These are phyloP conservation scores for Charaxes varanes DNA, from an alignment of 1,140 invertebrate genomes.

Conservation along the genomic window DNA sequence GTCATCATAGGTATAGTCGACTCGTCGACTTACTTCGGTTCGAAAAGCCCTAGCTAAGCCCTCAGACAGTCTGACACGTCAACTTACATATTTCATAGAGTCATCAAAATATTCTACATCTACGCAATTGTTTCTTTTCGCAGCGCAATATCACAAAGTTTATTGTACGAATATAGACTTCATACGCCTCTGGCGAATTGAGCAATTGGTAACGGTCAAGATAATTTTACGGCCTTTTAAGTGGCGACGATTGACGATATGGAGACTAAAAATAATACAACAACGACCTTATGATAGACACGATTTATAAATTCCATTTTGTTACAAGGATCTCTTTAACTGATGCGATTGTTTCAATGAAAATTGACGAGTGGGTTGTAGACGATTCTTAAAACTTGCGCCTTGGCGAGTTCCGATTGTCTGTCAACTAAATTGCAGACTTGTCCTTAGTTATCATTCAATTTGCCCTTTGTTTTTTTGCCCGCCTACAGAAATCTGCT, in stretches of 20 bases:
- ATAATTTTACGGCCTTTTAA: constrained; percentile 6
- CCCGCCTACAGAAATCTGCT: too few species aligned
- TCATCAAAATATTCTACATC: too few species aligned
- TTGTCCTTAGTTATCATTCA: constrained; percentile 1
- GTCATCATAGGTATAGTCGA: too few species aligned
- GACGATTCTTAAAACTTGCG: background rate
- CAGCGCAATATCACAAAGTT: too few species aligned
- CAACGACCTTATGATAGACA: constrained; percentile 8
- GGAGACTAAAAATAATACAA: constrained; percentile 12
- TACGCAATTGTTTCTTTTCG: too few species aligned
- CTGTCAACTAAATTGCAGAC: background rate
- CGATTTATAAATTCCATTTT: background rate
- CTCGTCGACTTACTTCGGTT: too few species aligned
- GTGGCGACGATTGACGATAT: constrained; percentile 7
- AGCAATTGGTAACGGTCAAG: constrained; percentile 9
- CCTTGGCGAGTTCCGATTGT: background rate
- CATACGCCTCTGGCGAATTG: too few species aligned
- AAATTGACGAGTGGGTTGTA: constrained; percentile 14
- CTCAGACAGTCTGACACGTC: too few species aligned
- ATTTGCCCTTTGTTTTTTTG: too few species aligned
- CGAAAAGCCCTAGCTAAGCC: too few species aligned
- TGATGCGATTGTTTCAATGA: constrained; percentile 11
- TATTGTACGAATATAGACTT: too few species aligned
- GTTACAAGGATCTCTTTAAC: constrained; percentile 7
- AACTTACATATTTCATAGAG: too few species aligned